Conservation (phyloP, 2,888 invertebrate species). For the Andrena flavipes region DNA sequence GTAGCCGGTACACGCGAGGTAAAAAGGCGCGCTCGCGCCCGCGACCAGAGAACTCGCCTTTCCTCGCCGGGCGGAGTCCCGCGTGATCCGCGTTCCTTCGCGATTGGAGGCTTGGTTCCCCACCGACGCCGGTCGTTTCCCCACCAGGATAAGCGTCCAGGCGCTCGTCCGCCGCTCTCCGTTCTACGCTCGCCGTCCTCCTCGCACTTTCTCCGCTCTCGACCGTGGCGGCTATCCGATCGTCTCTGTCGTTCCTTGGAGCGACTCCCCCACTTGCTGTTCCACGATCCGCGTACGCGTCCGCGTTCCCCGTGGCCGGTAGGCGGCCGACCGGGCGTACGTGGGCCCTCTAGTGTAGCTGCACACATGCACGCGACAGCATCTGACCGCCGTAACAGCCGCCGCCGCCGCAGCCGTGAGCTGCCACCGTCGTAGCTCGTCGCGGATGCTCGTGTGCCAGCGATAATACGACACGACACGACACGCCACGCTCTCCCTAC, state of each 20-base stretch:
- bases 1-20: conserved; percentile 67
- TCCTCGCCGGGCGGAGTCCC: conserved; percentile 73
- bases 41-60: conserved; percentile 61
- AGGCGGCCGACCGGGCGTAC: conserved; percentile 79
- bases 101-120: conserved; percentile 83
- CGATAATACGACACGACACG: conserved; percentile 57
- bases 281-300: conserved; percentile 75
- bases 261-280: conserved; percentile 79
- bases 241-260: conserved; percentile 42
- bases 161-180: conserved; percentile 52
- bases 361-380: conserved; percentile 84
- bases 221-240: background rate
- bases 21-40: conserved; percentile 72
- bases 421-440: conserved; percentile 65
- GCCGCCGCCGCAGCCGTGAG: conserved; percentile 51
- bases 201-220: conserved; percentile 17
- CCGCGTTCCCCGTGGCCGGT: conserved; percentile 75
- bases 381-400: conserved; percentile 77
- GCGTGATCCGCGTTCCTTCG: conserved; percentile 78
- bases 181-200: conserved; percentile 60
- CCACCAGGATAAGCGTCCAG: conserved; percentile 84
- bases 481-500: background rate
- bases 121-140: conserved; percentile 79
- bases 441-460: conserved; percentile 65
- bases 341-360: conserved; percentile 82